Evolutionary conservation across 2,888 invertebrate genomes (phyloP), one percentile per base, ranked within the genome.

Genomic region (Drosophila longiperda): DNA sequence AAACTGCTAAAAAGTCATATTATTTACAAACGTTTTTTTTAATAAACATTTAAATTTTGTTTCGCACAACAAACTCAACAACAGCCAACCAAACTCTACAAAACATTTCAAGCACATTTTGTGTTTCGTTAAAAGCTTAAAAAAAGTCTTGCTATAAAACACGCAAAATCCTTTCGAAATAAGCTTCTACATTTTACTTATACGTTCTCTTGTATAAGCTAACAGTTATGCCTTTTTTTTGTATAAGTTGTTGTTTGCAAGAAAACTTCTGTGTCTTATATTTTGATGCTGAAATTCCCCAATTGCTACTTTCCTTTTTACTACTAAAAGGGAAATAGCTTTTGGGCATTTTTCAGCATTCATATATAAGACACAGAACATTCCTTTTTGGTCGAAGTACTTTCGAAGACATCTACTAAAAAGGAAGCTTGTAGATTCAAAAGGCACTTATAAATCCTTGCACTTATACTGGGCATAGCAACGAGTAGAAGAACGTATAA

Each of bases 1-100:
- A 11, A 26, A 9, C n/a, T 17, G 9, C 12, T 4, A 9, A 2
- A 32, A 12, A 23, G 7, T 20, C 9, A 29, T 40, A 53, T 49
- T 29, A 12, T 29, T 11, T 34, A 2, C 3, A 53, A 20, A 11
- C 8, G 15, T 15, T 34, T 11, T 26, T 15, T 17, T 36, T 34
- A 67, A 12, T 50, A 11, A 36, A 3, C 38, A 11, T 7, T 33
- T n/a, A 3, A 15, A 4, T 0, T 20, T 55, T 8, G 7, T 20
- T 11, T 45, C 5, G n/a, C 12, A 1, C 17, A 32, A 11, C 0
- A 23, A 34, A 40, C 26, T 61, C 36, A 53, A 66, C 61, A 66
- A 65, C 9, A 23, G 36, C 8, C 67, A 67, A 8, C 7, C 15
- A 23, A 15, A 20, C 26, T 33, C 50, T 34, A 32, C 57, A 57